Evolutionary conservation across 2,888 invertebrate species (phyloP), one percentile per base, ranked within the genome.

Genomic region (Deilephila porcellus): DNA sequence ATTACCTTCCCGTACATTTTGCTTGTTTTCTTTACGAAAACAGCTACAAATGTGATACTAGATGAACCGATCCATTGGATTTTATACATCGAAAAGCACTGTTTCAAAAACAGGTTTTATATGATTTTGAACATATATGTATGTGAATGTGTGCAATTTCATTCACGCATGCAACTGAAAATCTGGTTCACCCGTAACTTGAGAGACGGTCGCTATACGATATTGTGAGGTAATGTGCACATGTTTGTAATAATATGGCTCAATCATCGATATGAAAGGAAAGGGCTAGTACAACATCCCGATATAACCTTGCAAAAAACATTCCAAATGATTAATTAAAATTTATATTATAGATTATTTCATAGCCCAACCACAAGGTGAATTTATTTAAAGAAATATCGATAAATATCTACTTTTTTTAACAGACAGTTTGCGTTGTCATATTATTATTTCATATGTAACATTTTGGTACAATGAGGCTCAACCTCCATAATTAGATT

Each of bases 201-300:
- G 78, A 79, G 82, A 81, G 72, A 81, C 77, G 74, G 79, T 74
- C 45, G 45, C 83, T 91, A 90, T 73, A 92, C 91, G 91, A 81
- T 91, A 76, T 70, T 75, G 34, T 87, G 78, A 91, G 82, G 81
- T 91, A 93, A 78, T 91, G 88, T 72, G 72, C 90, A 88, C 91
- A 90, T 77, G 89, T 89, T 56, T 77, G 74, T 72, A 32, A 32
- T 32, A 76, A 73, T 80, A 77, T 75, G 76, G 77, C 76, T 78
- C 75, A 78, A 83, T 85, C 76, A 70, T 76, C 81, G 78, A 80
- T 75, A 76, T 45, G 74, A 79, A 80, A 76, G 73, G 79, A 79
- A 59, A 71, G 70, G 70, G 56, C 53, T 71, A 29, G 25, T 45
- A 25, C 67, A 76, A 32, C 52, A 79, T 75, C 74, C 82, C 76